phyloP scores from a whole-genome alignment of 2,113 vertebrate species.

The Rhinopomastus cyanomelas region DNA sequence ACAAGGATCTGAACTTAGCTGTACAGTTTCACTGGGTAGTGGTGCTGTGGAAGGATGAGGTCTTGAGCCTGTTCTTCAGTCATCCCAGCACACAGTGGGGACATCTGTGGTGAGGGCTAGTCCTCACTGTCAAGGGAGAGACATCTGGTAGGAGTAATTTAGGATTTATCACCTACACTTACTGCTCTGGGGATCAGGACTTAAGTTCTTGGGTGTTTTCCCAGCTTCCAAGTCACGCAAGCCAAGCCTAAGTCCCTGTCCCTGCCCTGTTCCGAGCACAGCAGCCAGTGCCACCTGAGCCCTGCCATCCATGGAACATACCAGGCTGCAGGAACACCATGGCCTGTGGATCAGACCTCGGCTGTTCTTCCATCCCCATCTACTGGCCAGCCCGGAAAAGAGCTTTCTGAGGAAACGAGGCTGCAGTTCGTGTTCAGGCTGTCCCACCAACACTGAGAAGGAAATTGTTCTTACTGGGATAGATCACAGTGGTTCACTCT shows the following conservation, averaged over 20 bases:
- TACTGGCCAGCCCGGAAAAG: slow-evolving; percentile 30
- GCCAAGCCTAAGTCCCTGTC: not conserved
- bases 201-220: not conserved
- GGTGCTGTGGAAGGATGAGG: not conserved
- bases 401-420: not conserved
- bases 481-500: not conserved
- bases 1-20: not conserved
- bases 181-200: not conserved
- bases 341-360: not conserved
- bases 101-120: not conserved
- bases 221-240: not conserved
- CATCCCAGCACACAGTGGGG: not conserved
- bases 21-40: not conserved
- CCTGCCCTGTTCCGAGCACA: not conserved
- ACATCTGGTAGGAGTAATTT: not conserved
- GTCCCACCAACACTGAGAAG: no score
- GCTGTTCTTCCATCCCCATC: slow-evolving; percentile 66
- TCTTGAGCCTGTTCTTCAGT: not conserved
- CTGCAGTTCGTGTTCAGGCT: not conserved
- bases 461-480: not conserved
- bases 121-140: accelerated
- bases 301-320: not conserved
- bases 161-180: not conserved
- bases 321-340: not conserved
- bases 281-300: not conserved